Conservation (phyloP, 2,113 vertebrate genomes). For the Brachyhypopomus occidentalis region DNA sequence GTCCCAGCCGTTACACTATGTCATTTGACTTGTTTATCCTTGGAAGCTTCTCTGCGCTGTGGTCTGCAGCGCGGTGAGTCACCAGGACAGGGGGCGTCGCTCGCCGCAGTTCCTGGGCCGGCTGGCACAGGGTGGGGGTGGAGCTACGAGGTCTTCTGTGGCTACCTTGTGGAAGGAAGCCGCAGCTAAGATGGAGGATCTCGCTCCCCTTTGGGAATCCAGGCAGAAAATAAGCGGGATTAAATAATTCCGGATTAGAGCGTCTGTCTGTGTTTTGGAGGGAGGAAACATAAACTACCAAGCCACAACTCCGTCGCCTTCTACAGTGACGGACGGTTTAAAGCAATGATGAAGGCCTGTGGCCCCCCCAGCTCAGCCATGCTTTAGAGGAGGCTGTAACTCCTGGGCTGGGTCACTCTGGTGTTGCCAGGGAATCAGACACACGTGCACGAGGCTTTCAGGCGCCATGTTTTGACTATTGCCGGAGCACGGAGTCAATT, state of each 20-base stretch:
- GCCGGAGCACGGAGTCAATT: conserved; percentile 41
- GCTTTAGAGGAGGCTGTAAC: conserved; percentile 29
- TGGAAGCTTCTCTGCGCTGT: conserved; percentile 34
- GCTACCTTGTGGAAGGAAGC: too few relatives aligned
- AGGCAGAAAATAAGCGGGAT: conserved; percentile 43
- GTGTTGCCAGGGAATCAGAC: conserved; percentile 40
- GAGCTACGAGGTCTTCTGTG: too few relatives aligned
- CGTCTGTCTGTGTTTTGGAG: conserved; percentile 15
- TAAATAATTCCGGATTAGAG: conserved; percentile 56
- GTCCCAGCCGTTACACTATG: conserved; percentile 61
- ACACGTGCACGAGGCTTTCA: conserved; percentile 20
- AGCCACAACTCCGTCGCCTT: conserved; percentile 48
- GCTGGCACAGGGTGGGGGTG: too few relatives aligned
- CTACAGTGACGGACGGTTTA: conserved; percentile 37
- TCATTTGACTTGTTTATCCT: conserved; percentile 57
- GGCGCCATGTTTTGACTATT: conserved; percentile 44
- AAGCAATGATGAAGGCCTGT: conserved; percentile 20
- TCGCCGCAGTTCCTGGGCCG: neutral
- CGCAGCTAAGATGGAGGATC: too few relatives aligned
- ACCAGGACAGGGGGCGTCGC: conserved; percentile 20
- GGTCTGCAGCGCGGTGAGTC: conserved; percentile 45
- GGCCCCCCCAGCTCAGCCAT: conserved; percentile 9
- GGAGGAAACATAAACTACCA: conserved; percentile 23
- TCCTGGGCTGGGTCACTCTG: conserved; percentile 22
- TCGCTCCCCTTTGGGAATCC: neutral